A percentile compares a stretch with the other conserved stretches of the same genome.
These are phyloP conservation scores for Dicerorhinus sumatrensis DNA, from an alignment of 2,113 vertebrate species.

Conservation along the genomic window DNA sequence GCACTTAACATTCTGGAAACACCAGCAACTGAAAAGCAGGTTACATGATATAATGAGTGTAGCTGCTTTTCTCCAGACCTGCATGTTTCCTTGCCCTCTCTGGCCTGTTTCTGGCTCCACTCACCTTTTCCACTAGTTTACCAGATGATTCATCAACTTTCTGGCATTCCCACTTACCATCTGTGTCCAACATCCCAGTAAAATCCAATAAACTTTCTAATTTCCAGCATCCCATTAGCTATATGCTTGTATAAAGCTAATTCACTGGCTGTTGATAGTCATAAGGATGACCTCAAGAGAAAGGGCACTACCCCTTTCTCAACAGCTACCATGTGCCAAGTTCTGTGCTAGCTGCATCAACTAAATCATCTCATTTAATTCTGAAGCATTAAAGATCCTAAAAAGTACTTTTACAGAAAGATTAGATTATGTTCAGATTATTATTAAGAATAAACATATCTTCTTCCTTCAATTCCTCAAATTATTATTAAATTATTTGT, in stretches of 20 bases:
- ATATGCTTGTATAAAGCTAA: not conserved
- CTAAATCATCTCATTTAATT: constrained; percentile 28
- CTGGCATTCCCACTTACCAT: constrained; percentile 64
- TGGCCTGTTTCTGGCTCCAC: constrained; percentile 63
- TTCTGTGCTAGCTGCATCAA: not conserved
- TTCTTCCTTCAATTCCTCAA: constrained; percentile 57
- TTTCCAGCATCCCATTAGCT: constrained; percentile 18
- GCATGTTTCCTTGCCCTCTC: constrained; percentile 41
- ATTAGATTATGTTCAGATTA: constrained; percentile 27
- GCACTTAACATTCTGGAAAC: constrained; percentile 47
- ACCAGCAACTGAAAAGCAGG: constrained; percentile 26
- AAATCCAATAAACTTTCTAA: constrained; percentile 75
- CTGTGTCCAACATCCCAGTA: constrained; percentile 61
- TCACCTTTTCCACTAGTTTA: constrained; percentile 68
- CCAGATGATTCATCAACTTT: constrained; percentile 72
- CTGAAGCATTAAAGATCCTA: constrained; percentile 6
- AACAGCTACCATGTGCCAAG: constrained; percentile 46
- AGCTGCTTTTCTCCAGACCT: constrained; percentile 19
- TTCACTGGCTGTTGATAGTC: not conserved
- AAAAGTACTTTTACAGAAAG: constrained; percentile 52
- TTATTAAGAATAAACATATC: constrained; percentile 57
- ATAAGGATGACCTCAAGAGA: not conserved
- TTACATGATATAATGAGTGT: constrained; percentile 3
- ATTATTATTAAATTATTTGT: constrained; percentile 54
- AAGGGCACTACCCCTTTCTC: not conserved